Evolutionary conservation across 2,113 vertebrate genomes (phyloP), one percentile per base, ranked within the genome.

Genomic region (Pterophyllum scalare): DNA sequence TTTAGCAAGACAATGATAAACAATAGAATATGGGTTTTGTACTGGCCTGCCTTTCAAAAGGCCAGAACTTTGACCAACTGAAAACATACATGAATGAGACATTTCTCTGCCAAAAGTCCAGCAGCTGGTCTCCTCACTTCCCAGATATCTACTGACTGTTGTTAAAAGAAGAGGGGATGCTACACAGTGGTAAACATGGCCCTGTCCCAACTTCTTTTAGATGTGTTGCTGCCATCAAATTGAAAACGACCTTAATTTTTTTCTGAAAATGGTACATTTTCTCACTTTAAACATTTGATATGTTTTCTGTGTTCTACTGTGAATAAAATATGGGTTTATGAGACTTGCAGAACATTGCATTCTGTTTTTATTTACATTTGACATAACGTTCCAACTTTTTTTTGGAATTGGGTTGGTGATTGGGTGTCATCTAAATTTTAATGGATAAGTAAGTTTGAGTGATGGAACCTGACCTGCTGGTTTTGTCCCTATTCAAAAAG

Each of bases 401-500:
- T 67, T 46, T 67, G 64, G 35, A 38, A 38, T 38, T 38, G 35
- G 35, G 64, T 67, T 43, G 35, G 7, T 38, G 35, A 38, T 38
- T 38, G 35, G 35, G 35, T 49, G 40, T 70, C 52, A 72, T 54
- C 31, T 54, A 10, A 31, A 31, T 33, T 72, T 72, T 72, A 31
- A 72, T 52, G 3, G 17, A 72, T 72, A 72, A 54, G 49, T 54
- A 17, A 54, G 46, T n/a, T 54, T 72, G 46, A 33, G 24, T 72
- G 46, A 33, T 72, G 67, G 54, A 33, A 59, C 28, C 49, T 61
- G 79, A 83, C 78, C 14, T 77, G 64, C 31, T 70, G 70, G 28
- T 75, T 40, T 58, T 83, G 59, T 77, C 46, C 83, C 81, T 57
- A 85, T 83, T 26, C 76, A 84, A 58, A 58, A 15, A 56, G 75